Base-by-base conservation (phyloP, 2,888 invertebrate species). In the Hyles lineata region DNA sequence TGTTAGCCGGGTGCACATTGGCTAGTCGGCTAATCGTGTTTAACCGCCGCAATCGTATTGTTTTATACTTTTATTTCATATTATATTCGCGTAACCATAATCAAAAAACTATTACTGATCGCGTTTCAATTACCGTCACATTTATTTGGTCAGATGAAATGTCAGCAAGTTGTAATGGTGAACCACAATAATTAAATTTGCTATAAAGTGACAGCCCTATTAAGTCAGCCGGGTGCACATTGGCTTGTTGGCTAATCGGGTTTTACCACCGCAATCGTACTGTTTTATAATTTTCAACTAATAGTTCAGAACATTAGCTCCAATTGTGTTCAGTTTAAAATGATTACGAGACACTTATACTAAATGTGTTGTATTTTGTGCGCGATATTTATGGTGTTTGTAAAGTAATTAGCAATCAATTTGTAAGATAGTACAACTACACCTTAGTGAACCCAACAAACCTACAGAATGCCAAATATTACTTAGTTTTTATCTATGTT, bases 161-260 rank as follows among this genome's bases (percentile, higher is more conserved):
- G 67, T 67, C 67, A 67, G 50, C 43, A 50, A 67, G 50, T 67
- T 50, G 50, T 67, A 50, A 50, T 71, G 35, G 25, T 23, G 15
- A 23, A 67, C 43, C 67, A 7, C 23, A 25, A 67, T 50, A 50
- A 70, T 70, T 70, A 50, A 50, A 67, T 67, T 67, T 17, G 67
- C 23, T 50, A 67, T 43, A 67, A 50, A 67, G 43, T 19, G 67
- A 67, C 67, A 67, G 50, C 67, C 67, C 67, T 67, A 67, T 67
- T 43, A 67, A 23, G 67, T 67, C 50, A 25, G 23, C 50, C 23
- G 50, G 43, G 63, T 67, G 63, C 63, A 67, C 63, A 67, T 43
- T 67, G 63, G 67, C 67, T 50, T 7, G 17, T 43, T 43, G 15
- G 43, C 43, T 50, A 67, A 67, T 50, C 50, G 67, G 23, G 67